phyloP scores from a whole-genome alignment of 92 coral and sea anemone species.

The Parazoanthus atlanticus region DNA sequence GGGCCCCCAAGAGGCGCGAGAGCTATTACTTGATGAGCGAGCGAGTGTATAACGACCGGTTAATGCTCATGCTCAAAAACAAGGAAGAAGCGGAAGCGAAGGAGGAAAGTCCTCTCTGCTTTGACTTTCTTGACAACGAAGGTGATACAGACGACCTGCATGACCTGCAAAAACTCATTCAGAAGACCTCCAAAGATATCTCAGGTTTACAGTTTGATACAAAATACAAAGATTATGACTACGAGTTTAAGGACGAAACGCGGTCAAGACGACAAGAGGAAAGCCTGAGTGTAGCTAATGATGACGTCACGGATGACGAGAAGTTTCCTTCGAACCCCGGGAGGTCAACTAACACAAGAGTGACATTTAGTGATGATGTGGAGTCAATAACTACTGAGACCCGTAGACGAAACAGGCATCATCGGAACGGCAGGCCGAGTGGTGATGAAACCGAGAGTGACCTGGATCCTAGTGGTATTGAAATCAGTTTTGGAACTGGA shows the following conservation, averaged over 20 bases:
- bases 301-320: constrained; percentile 28
- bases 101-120: constrained; percentile 67
- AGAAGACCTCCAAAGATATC: constrained; percentile 73
- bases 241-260: constrained; percentile 52
- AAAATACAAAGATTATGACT: constrained; percentile 64
- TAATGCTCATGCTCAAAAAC: constrained; percentile 71
- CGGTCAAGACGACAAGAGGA: constrained; percentile 22
- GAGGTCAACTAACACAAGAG: constrained; percentile 43
- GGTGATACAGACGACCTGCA: constrained; percentile 73
- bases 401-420: not conserved
- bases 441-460: constrained; percentile 30
- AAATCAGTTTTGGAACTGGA: constrained; percentile 56
- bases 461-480: constrained; percentile 74
- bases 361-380: constrained; percentile 69
- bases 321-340: constrained; percentile 10
- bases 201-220: constrained; percentile 68
- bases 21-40: constrained; percentile 91
- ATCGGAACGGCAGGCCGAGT: constrained; percentile 19
- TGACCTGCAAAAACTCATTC: constrained; percentile 75
- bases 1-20: constrained; percentile 92
- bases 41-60: constrained; percentile 82
- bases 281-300: constrained; percentile 18
- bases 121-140: constrained; percentile 74
- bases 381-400: constrained; percentile 49
- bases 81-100: constrained; percentile 68